phyloP scores from a whole-genome alignment of 1,140 invertebrate genomes.

The Pentalonia nigronervosa region DNA sequence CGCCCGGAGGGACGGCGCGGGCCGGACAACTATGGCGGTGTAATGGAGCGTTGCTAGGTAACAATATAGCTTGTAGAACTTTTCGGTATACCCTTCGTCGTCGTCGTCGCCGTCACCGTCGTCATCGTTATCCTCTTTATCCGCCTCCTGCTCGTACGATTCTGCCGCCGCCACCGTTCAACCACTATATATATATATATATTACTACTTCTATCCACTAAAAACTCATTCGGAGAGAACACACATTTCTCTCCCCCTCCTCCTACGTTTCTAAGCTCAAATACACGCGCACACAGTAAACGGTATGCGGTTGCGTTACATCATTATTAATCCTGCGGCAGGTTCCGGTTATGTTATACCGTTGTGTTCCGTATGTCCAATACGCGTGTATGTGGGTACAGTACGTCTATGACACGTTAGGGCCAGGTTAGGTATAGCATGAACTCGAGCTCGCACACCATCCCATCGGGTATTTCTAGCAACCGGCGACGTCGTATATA shows the following conservation, averaged over 20 bases:
- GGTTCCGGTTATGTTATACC: background rate
- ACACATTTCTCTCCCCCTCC: background rate
- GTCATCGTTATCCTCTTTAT: background rate
- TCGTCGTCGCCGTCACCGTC: background rate
- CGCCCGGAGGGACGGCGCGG: slow-evolving; percentile 47
- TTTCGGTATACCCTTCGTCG: slow-evolving; percentile 43
- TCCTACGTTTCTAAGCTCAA: background rate
- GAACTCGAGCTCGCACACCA: background rate
- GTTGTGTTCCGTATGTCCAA: background rate
- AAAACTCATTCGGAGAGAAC: background rate
- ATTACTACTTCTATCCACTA: slow-evolving; percentile 17
- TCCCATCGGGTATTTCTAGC: background rate
- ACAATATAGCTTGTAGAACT: slow-evolving; percentile 60
- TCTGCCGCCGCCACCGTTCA: background rate
- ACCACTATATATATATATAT: slow-evolving; percentile 2
- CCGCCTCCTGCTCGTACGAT: background rate
- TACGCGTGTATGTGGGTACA: background rate
- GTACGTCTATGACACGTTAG: background rate
- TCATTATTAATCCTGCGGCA: background rate
- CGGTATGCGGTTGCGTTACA: background rate
- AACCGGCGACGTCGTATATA: no score
- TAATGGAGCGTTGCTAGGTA: slow-evolving; percentile 62
- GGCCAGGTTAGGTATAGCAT: background rate
- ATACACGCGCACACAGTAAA: background rate
- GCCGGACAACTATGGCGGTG: slow-evolving; percentile 59